Evolutionary conservation across 2,113 vertebrate genomes (phyloP).

Genomic region (Stigmatopora nigra): DNA sequence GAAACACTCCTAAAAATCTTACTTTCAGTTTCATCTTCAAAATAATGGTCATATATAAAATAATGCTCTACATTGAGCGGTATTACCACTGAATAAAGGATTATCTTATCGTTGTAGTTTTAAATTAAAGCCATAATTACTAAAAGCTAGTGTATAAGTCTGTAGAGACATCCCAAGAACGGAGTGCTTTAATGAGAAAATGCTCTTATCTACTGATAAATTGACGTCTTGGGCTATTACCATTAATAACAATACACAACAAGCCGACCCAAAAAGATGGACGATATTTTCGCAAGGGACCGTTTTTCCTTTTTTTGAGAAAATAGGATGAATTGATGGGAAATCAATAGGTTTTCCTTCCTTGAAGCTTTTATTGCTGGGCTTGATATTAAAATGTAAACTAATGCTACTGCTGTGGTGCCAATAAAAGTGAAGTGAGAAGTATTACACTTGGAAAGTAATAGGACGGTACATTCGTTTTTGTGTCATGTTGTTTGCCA

Average conservation of each 20-base stretch:
- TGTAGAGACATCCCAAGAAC: not conserved
- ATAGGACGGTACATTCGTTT: not conserved
- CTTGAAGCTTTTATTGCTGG: not conserved
- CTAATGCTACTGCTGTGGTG: not conserved
- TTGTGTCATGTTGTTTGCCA: not conserved
- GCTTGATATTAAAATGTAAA: constrained; percentile 4
- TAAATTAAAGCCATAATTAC: constrained; percentile 1
- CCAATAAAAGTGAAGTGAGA: constrained; percentile 5
- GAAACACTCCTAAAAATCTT: not conserved
- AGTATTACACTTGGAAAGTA: not conserved
- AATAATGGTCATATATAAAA: not conserved
- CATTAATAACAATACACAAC: constrained; percentile 1
- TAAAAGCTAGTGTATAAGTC: not conserved
- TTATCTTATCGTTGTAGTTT: not conserved
- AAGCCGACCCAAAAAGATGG: constrained; percentile 1
- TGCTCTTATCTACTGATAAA: constrained; percentile 6
- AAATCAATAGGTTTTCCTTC: constrained; percentile 1
- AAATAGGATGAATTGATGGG: not conserved
- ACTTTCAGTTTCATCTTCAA: not conserved
- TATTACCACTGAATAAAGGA: not conserved
- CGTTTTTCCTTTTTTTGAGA: not conserved
- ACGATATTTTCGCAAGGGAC: not conserved
- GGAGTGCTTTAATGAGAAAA: constrained; percentile 1
- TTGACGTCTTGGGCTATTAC: constrained; percentile 3
- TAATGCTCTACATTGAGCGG: not conserved